These are phyloP conservation scores for Bicyclus anynana DNA, from an alignment of 1,140 invertebrate genomes.

Conservation along the genomic window DNA sequence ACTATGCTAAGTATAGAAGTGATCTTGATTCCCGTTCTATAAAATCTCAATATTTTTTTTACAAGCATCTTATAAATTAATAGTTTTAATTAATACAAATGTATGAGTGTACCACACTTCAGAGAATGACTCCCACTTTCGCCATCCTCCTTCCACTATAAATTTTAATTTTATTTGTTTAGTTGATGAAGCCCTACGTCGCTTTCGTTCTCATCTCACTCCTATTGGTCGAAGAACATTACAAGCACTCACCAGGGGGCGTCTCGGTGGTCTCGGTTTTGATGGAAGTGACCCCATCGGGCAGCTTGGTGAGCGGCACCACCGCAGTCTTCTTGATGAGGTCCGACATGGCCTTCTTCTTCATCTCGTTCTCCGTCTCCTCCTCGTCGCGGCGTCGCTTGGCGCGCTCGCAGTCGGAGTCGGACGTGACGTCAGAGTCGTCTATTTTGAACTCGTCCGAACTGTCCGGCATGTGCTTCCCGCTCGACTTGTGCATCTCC, in stretches of 20 bases:
- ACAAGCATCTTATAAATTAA: no score
- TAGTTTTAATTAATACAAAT: no score
- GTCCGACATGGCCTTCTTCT: constrained; percentile 36
- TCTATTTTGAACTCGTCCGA: constrained; percentile 72
- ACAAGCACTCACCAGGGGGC: background rate
- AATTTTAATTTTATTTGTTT: no score
- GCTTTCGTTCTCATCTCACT: no score
- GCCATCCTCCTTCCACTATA: no score
- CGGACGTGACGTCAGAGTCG: constrained; percentile 43
- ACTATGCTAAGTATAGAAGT: no score
- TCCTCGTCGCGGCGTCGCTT: constrained; percentile 33
- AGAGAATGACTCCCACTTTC: no score
- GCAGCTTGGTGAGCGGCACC: constrained; percentile 61
- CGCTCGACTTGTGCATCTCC: constrained; percentile 75
- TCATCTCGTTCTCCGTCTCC: constrained; percentile 15
- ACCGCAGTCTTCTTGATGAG: constrained; percentile 55
- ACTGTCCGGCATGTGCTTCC: constrained; percentile 75
- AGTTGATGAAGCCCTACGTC: no score
- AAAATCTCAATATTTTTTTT: no score
- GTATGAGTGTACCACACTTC: no score
- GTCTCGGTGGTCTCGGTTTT: constrained; percentile 40
- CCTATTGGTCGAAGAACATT: background rate
- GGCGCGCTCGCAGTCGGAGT: constrained; percentile 48
- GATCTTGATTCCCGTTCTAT: no score
- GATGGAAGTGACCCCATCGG: constrained; percentile 55